Evolutionary conservation across 2,797 vertebrate genomes (phyloP).

Genomic region (Mycteria americana): DNA sequence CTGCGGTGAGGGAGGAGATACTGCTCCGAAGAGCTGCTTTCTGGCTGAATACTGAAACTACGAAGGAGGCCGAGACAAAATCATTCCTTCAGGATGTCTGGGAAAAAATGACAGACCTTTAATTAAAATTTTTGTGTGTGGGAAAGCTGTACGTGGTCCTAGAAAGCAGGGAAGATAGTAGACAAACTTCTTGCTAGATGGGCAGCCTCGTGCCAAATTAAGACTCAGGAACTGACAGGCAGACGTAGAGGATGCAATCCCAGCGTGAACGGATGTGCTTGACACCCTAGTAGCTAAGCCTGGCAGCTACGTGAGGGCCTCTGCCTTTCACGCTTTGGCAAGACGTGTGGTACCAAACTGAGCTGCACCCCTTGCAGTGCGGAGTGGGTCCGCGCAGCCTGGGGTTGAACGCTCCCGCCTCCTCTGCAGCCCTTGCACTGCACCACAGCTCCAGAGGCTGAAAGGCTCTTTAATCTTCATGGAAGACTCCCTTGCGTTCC

Average conservation of each 20-base stretch:
- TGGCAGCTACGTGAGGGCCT: background rate
- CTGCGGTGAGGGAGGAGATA: background rate
- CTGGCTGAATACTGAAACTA: background rate
- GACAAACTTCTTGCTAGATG: background rate
- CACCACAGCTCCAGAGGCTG: background rate
- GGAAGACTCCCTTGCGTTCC: background rate
- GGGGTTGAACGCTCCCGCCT: background rate
- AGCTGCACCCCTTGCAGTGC: accelerated
- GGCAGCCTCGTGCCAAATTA: background rate
- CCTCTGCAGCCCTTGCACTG: background rate
- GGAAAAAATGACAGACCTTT: background rate
- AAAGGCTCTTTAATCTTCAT: background rate
- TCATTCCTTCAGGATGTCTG: background rate
- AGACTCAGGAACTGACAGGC: background rate
- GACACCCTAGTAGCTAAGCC: background rate
- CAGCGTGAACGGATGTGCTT: background rate
- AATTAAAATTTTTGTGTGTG: background rate
- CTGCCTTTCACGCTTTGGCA: background rate
- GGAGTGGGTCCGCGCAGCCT: background rate
- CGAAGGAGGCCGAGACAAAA: background rate
- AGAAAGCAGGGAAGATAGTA: background rate
- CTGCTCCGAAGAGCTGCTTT: background rate
- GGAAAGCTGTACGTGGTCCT: background rate
- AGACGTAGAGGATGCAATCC: background rate
- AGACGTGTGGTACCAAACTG: accelerated